A percentile compares a stretch with the other conserved stretches of the same genome.
Evolutionary conservation across 2,888 invertebrate genomes (phyloP).

Genomic region (Eupithecia subumbrata): DNA sequence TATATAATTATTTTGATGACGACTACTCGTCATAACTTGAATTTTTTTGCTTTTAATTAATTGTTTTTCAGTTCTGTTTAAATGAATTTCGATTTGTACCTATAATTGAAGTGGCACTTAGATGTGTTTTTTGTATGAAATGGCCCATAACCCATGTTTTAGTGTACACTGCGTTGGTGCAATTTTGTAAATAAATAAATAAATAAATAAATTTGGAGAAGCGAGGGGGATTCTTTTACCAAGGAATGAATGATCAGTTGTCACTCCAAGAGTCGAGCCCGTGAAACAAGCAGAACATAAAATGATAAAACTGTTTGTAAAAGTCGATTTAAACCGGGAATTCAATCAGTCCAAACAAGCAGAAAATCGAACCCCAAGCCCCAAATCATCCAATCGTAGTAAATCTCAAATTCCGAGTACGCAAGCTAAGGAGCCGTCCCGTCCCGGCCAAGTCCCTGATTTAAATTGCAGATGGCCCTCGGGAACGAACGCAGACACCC

Average conservation of each 20-base stretch:
- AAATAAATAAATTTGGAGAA: too few relatives aligned
- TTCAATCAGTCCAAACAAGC: conserved; percentile 81
- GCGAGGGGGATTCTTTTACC: neutral
- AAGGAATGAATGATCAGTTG: conserved; percentile 17
- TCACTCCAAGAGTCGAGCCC: conserved; percentile 35
- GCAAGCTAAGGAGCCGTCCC: conserved; percentile 78
- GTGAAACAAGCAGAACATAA: conserved; percentile 45
- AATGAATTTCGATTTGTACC: too few relatives aligned
- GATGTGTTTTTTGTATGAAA: too few relatives aligned
- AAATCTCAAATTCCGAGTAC: conserved; percentile 81
- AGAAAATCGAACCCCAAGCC: conserved; percentile 82
- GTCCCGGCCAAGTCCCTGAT: conserved; percentile 80
- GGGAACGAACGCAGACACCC: conserved; percentile 78
- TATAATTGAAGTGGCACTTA: too few relatives aligned
- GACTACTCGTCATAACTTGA: too few relatives aligned
- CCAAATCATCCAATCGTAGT: conserved; percentile 81
- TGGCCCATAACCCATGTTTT: too few relatives aligned
- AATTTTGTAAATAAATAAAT: too few relatives aligned
- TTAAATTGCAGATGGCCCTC: conserved; percentile 83
- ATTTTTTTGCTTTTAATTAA: too few relatives aligned
- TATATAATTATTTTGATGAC: too few relatives aligned
- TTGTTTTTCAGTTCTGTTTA: too few relatives aligned
- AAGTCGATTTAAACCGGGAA: conserved; percentile 72
- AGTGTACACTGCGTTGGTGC: too few relatives aligned
- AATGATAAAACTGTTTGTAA: conserved; percentile 55